Evolutionary conservation across 1,140 invertebrate genomes (phyloP), one percentile per base, ranked within the genome.

Genomic region (Panagrolaimus sp.): DNA sequence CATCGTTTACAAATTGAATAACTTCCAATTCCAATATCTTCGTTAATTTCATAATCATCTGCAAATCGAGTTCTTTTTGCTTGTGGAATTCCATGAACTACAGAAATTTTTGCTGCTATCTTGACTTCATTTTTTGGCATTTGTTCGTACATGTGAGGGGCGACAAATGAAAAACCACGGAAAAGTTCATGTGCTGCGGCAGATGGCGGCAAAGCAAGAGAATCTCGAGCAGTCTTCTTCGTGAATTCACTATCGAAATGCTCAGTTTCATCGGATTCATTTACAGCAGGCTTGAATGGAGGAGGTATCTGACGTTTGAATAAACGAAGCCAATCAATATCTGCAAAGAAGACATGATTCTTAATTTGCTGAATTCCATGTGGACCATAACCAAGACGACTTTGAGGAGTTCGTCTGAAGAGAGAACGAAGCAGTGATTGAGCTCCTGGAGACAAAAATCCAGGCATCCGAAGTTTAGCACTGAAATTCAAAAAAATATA

Each of bases 201-300:
- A 84, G 94, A 96, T 8, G 94, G 92, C 48, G 96, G 96, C 52
- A 96, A 89, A 63, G 94, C 95, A 0, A 96, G 96, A 0, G 95
- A 98, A 87, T 99, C 90, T 89, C 88, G 89, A 2, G 95, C 94
- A 43, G 94, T 96, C 85, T 93, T 92, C 73, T 91, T 92, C 15
- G 95, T 98, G 84, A 96, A 98, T 87, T 98, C 94, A 70, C 90
- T 90, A 86, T 99, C 96, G 85, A 99, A 99, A 86, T 97, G 97
- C 84, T 92, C 93, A 10, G 94, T 92, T 85, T 97, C 93, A 82
- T 98, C 94, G 5, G 91, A 21, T 65, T 26, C 26, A 63, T 45
- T 47, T 12, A 96, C 91, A 15, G 92, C 92, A 21, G 96, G 95
- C 80, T 96, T 93, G 81, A 98, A 98, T 0, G 96, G 95, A n/a